These are phyloP conservation scores for Phalacrocorax pelagicus DNA, from an alignment of 2,113 vertebrate genomes.

Conservation along the genomic window DNA sequence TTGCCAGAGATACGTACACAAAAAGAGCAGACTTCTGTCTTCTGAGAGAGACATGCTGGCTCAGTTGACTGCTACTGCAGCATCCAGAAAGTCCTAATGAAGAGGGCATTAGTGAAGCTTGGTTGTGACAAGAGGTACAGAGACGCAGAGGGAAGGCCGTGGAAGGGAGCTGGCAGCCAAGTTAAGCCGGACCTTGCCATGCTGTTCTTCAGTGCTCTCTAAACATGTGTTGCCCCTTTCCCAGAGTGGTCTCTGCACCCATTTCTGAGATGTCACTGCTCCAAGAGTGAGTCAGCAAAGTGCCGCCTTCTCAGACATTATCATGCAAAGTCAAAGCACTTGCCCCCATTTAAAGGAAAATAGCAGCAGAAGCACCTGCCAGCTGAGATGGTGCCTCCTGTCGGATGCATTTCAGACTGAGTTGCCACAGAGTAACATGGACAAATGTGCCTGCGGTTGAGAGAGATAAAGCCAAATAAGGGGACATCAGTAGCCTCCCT, in stretches of 20 bases:
- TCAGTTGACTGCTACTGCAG: not conserved
- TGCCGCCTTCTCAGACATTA: not conserved
- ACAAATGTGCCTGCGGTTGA: not conserved
- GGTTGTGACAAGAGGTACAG: not conserved
- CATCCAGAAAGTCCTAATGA: not conserved
- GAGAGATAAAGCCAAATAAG: not conserved
- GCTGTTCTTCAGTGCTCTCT: not conserved
- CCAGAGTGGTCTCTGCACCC: not conserved
- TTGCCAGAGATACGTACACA: not conserved
- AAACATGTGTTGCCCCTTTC: not conserved
- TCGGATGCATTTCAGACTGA: not conserved
- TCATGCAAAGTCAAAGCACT: not conserved
- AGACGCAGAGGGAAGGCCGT: not conserved
- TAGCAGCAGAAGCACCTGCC: not conserved
- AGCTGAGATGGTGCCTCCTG: not conserved
- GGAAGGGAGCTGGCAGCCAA: not conserved
- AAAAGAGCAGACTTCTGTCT: not conserved
- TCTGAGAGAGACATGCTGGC: not conserved
- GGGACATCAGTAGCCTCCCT: not conserved
- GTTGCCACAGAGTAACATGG: not conserved
- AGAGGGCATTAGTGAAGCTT: not conserved
- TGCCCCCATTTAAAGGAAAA: not conserved
- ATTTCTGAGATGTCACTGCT: not conserved
- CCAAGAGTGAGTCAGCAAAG: not conserved
- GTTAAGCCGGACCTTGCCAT: not conserved